A percentile compares a stretch with the other conserved stretches of the same genome.
phyloP scores from a whole-genome alignment of 2,797 vertebrate genomes.

The Ctenosaura bakeri region DNA sequence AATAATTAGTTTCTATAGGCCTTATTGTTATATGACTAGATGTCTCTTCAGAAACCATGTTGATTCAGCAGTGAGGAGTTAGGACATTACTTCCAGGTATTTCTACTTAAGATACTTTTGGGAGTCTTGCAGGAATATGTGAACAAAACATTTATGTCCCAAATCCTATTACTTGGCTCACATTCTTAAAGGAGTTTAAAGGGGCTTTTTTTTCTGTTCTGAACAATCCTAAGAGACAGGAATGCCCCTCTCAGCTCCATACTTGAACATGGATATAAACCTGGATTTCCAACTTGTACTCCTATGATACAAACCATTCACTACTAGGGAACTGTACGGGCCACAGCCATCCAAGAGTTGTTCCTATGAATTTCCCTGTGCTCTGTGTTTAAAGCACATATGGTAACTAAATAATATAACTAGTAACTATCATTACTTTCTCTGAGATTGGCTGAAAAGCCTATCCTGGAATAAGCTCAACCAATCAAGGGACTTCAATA shows the following conservation, averaged over 20 bases:
- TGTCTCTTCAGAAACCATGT: not conserved
- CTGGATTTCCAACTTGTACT: not conserved
- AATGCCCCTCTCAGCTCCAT: not conserved
- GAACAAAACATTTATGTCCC: not conserved
- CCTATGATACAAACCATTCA: constrained; percentile 18
- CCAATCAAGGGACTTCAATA: not conserved
- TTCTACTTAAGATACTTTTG: not conserved
- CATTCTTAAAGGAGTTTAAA: not conserved
- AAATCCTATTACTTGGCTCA: not conserved
- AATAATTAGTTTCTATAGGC: not conserved
- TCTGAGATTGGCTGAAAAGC: constrained; percentile 18
- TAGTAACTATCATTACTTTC: not conserved
- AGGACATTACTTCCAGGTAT: not conserved
- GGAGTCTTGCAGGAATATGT: not conserved
- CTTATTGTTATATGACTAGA: not conserved
- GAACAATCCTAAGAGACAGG: not conserved
- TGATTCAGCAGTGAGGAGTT: not conserved
- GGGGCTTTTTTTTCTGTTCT: not conserved
- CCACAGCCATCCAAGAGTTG: constrained; percentile 35
- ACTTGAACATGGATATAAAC: not conserved
- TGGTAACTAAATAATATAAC: not conserved
- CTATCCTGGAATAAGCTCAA: constrained; percentile 30
- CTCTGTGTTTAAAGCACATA: constrained; percentile 8
- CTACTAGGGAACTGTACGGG: constrained; percentile 17
- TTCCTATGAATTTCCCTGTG: constrained; percentile 53